These are phyloP conservation scores for Calliphora vicina DNA, from an alignment of 1,140 invertebrate genomes.

Conservation along the genomic window DNA sequence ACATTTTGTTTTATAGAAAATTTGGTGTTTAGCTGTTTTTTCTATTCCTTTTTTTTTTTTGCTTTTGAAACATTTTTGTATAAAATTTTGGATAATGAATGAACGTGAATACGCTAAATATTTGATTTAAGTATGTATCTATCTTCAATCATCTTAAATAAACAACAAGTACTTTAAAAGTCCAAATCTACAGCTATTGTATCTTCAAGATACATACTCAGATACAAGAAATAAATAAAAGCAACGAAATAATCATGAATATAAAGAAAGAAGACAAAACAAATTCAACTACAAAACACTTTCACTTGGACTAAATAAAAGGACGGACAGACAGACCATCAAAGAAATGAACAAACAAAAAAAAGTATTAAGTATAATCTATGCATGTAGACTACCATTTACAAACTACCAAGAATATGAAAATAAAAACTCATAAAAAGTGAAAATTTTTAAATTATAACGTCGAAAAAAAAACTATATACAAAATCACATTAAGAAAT, in stretches of 20 bases:
- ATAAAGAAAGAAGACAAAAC: background rate
- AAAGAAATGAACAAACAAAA: background rate
- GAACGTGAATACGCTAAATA: no score
- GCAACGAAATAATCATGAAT: background rate
- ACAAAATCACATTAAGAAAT: no score
- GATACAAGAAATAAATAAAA: background rate
- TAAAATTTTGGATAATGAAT: no score
- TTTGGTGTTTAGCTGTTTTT: no score
- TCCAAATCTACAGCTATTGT: background rate
- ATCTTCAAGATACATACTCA: background rate
- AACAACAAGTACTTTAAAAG: constrained; percentile 27
- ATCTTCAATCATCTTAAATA: background rate
- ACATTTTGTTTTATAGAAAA: no score
- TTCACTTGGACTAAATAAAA: constrained; percentile 5
- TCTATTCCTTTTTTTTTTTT: no score
- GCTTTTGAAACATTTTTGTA: no score
- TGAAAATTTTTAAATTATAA: constrained; percentile 7
- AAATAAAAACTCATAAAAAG: background rate
- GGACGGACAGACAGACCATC: background rate
- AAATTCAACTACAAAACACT: background rate
- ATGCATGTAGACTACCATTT: background rate
- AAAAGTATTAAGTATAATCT: background rate
- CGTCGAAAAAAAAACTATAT: background rate
- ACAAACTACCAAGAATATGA: background rate
- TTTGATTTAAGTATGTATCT: background rate